Conservation (phyloP, 1,140 invertebrate species). For the Penaeus indicus region DNA sequence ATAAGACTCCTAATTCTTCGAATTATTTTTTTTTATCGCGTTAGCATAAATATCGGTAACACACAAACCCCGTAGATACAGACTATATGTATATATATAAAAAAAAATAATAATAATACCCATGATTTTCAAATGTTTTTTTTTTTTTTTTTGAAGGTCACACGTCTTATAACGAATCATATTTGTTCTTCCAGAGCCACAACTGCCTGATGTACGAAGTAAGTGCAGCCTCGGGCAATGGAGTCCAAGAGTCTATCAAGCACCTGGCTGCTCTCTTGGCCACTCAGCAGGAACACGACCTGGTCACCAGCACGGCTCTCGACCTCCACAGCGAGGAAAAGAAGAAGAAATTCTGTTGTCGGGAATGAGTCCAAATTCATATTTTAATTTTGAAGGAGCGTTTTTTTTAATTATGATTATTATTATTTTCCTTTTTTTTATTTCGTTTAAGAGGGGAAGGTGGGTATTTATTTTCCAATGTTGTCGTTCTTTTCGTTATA, state of each 20-base stretch:
- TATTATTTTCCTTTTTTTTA: neutral
- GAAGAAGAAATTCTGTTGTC: too few relatives aligned
- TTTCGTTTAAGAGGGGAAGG: too few relatives aligned
- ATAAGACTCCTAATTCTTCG: too few relatives aligned
- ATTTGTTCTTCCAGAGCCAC: neutral
- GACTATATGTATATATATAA: too few relatives aligned
- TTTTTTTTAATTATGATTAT: neutral
- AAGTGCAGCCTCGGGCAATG: neutral
- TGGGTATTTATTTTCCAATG: too few relatives aligned
- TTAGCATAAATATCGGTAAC: too few relatives aligned
- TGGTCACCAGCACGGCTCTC: conserved; percentile 1
- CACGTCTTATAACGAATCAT: too few relatives aligned
- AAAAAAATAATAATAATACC: too few relatives aligned
- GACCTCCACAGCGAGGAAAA: neutral
- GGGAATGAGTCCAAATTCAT: neutral
- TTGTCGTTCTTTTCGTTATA: too few relatives aligned
- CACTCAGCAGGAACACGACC: neutral
- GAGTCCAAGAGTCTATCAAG: neutral
- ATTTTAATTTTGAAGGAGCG: neutral
- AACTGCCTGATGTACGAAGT: neutral
- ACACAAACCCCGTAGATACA: too few relatives aligned
- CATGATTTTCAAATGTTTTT: too few relatives aligned
- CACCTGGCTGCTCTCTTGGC: neutral
- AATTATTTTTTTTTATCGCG: too few relatives aligned
- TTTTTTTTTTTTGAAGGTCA: neutral